Evolutionary conservation across 2,888 invertebrate species (phyloP).

Genomic region (Euspilapteryx auroguttella): DNA sequence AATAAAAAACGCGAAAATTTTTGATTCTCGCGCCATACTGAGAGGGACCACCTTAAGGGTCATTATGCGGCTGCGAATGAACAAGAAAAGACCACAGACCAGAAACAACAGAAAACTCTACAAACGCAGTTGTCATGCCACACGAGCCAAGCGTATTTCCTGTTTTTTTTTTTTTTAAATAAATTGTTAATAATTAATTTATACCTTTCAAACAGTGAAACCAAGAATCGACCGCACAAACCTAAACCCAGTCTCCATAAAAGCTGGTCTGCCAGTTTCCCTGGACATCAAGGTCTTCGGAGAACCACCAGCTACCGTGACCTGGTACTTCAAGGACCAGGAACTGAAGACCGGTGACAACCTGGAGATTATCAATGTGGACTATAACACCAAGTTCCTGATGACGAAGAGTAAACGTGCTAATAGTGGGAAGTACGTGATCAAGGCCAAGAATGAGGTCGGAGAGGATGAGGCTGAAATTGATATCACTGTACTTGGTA

Average conservation of each 20-base stretch:
- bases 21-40: no score
- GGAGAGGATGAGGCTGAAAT: constrained; percentile 92
- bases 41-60: no score
- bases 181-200: no score
- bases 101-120: no score
- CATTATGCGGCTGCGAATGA: no score
- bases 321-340: constrained; percentile 81
- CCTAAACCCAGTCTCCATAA: constrained; percentile 79
- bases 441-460: constrained; percentile 88
- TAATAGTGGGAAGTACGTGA: constrained; percentile 85
- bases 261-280: constrained; percentile 84
- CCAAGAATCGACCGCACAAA: constrained; percentile 92
- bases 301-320: constrained; percentile 90
- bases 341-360: constrained; percentile 49
- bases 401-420: constrained; percentile 79
- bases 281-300: constrained; percentile 89
- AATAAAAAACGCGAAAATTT: no score
- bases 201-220: constrained; percentile 73
- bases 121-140: no score
- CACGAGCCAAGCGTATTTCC: no score
- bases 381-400: constrained; percentile 90
- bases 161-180: no score
- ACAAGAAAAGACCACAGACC: no score
- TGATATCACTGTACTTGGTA: constrained; percentile 80
- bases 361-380: constrained; percentile 77